phyloP scores from a whole-genome alignment of 2,797 vertebrate genomes.

The Microhierax caerulescens region DNA sequence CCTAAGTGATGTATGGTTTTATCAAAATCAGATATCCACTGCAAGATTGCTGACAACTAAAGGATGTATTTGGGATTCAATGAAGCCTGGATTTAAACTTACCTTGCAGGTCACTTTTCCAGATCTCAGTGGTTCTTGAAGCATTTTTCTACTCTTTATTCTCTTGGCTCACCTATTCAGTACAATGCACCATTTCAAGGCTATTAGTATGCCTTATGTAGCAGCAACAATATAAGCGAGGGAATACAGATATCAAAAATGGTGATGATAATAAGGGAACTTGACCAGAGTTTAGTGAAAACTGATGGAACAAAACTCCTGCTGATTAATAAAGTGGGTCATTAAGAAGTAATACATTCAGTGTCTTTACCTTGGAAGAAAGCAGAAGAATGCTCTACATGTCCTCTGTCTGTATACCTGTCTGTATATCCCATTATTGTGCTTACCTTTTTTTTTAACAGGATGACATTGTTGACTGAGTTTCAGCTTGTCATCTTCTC shows the following conservation, averaged over 20 bases:
- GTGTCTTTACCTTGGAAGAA: not conserved
- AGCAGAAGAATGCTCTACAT: not conserved
- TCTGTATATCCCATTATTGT: not conserved
- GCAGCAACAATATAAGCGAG: not conserved
- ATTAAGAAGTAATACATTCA: not conserved
- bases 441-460: not conserved
- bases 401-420: not conserved
- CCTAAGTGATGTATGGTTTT: not conserved
- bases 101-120: not conserved
- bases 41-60: not conserved
- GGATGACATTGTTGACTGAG: not conserved
- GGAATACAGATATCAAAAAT: not conserved
- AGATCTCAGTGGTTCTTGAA: not conserved
- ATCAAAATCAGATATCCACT: not conserved
- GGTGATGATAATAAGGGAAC: not conserved
- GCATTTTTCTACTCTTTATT: not conserved
- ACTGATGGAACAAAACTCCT: constrained; percentile 11
- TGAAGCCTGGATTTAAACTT: not conserved
- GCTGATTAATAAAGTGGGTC: not conserved
- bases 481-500: not conserved
- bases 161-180: not conserved
- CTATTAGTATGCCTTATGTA: not conserved
- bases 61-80: not conserved
- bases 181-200: not conserved
- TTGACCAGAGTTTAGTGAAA: not conserved